Conservation (phyloP, 1,140 invertebrate species). For the Carposina sasakii region DNA sequence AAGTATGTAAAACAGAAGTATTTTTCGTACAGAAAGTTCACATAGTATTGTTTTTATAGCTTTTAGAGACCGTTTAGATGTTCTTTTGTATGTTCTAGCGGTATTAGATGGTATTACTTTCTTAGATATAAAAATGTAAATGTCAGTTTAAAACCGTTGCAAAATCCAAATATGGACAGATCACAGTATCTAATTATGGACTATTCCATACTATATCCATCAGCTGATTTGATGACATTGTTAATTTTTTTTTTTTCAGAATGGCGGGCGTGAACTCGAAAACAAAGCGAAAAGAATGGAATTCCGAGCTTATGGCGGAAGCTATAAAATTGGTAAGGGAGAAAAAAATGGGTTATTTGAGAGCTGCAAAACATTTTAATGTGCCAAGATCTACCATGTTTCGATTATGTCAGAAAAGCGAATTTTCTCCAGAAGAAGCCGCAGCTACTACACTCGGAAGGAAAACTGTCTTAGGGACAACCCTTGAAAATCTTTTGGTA, state of each 20-base stretch:
- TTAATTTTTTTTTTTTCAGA: constrained; percentile 10
- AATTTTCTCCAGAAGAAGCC: constrained; percentile 18
- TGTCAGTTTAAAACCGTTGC: constrained; percentile 8
- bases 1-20: constrained; percentile 14
- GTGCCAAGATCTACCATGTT: constrained; percentile 18
- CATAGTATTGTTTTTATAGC: constrained; percentile 11
- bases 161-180: constrained; percentile 17
- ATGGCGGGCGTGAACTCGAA: constrained; percentile 5
- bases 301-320: constrained; percentile 7
- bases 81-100: constrained; percentile 9
- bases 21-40: constrained; percentile 12
- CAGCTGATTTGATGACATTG: too few species aligned
- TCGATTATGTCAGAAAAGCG: constrained; percentile 18
- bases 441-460: constrained; percentile 16
- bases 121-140: constrained; percentile 15
- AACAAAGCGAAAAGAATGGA: constrained; percentile 12
- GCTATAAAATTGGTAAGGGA: constrained; percentile 19
- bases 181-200: constrained; percentile 14
- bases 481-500: constrained; percentile 20
- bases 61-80: constrained; percentile 14
- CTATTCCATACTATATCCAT: constrained; percentile 13
- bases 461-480: constrained; percentile 21
- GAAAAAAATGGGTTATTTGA: constrained; percentile 22
- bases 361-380: constrained; percentile 18
- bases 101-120: constrained; percentile 16